Evolutionary conservation across 2,797 vertebrate species (phyloP), one percentile per base, ranked within the genome.

Genomic region (Cynopterus sphinx): DNA sequence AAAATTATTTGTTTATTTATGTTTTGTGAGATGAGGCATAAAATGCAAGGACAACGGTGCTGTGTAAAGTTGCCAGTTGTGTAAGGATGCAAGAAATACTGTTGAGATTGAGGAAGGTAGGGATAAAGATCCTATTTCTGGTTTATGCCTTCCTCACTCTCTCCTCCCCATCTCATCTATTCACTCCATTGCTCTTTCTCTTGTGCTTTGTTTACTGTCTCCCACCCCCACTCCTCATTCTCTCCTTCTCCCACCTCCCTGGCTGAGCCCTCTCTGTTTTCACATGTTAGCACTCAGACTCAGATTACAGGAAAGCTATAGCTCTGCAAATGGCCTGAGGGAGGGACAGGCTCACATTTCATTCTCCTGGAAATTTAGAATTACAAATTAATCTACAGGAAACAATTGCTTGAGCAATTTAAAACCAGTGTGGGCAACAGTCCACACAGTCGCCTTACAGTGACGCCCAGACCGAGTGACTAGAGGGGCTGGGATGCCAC

Each of bases 361-460:
- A 96, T 96, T 94, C n/a, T 75, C 91, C 96, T 97, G 28, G 13
- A 96, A 90, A 97, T 94, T 98, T 96, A 97, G 96, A 98, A 97
- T 97, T 98, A 98, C 96, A 97, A 98, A 98, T 98, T 98, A 98
- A 98, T 98, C 97, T 97, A 73, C 95, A 98, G 96, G 96, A 98
- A 98, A 98, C 96, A 98, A 98, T 97, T 97, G 90, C 81, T 95
- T 88, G 79, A 95, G 90, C 89, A 97, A 95, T 97, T 98, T 98
- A 94, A 97, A 97, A 97, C 91, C 51, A 78, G 61, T 81, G 73
- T 65, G 90, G 90, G 83, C 79, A 86, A 57, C 63, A 92, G 91
- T 94, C 55, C 13, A 31, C 55, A 6, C 11, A 49, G 95, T 94
- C 87, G 55, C 59, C 46, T 94, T 94, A 13, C 41, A 21, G 24